A percentile compares a stretch with the other conserved stretches of the same genome.
Evolutionary conservation across 2,113 vertebrate species (phyloP).

Genomic region (Sander lucioperca): DNA sequence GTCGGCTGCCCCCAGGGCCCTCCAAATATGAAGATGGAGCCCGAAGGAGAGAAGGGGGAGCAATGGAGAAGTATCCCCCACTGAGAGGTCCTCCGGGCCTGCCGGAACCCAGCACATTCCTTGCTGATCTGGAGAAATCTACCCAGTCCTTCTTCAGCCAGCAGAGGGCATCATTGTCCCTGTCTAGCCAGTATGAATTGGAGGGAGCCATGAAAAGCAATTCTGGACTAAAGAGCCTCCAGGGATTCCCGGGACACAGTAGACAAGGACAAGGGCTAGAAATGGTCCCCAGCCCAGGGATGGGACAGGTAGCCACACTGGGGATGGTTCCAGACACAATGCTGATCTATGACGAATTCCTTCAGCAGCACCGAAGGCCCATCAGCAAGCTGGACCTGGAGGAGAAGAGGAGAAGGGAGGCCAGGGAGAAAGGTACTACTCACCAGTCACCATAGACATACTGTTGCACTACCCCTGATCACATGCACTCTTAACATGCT

Average conservation of each 20-base stretch:
- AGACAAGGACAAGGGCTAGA: constrained; percentile 68
- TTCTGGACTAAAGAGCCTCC: constrained; percentile 78
- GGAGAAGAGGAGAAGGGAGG: constrained; percentile 92
- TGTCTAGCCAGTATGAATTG: constrained; percentile 85
- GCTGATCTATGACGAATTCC: constrained; percentile 93
- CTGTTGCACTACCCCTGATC: neutral
- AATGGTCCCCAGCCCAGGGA: constrained; percentile 33
- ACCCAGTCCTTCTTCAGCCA: constrained; percentile 92
- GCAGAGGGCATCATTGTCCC: constrained; percentile 87
- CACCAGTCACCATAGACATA: neutral
- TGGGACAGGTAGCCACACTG: constrained; percentile 52
- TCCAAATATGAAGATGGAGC: constrained; percentile 88
- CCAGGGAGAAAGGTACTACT: constrained; percentile 93
- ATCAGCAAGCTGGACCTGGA: constrained; percentile 98
- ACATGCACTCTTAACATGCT: neutral
- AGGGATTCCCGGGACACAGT: constrained; percentile 65
- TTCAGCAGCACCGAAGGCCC: constrained; percentile 93
- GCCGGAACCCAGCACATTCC: constrained; percentile 89
- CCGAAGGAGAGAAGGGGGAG: constrained; percentile 87
- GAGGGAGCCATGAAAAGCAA: constrained; percentile 71
- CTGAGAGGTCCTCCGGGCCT: constrained; percentile 82
- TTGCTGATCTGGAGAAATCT: constrained; percentile 95
- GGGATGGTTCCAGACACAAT: constrained; percentile 80
- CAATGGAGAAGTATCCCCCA: constrained; percentile 88
- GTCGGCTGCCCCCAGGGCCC: constrained; percentile 82